Evolutionary conservation across 2,888 invertebrate genomes (phyloP).

Genomic region (Prostheceraeus crozeri): DNA sequence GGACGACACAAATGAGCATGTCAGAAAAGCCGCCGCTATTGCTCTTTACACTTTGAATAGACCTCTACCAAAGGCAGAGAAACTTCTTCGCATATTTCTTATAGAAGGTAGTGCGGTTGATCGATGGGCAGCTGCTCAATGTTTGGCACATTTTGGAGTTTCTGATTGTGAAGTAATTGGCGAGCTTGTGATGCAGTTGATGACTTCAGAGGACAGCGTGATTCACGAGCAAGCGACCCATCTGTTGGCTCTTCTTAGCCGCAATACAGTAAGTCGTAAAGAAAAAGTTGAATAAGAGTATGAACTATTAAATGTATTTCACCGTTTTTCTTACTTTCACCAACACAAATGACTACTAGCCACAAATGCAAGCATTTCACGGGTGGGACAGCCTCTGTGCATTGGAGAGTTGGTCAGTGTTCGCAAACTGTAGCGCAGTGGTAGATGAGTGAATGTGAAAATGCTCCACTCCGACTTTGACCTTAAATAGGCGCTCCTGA

Average conservation of each 20-base stretch:
- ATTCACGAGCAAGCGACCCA: slow-evolving; percentile 50
- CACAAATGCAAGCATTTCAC: too few relatives aligned
- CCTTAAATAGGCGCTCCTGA: too few relatives aligned
- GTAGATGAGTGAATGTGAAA: too few relatives aligned
- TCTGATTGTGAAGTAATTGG: slow-evolving; percentile 54
- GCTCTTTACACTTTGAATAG: slow-evolving; percentile 50
- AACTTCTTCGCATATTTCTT: slow-evolving; percentile 43
- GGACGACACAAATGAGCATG: slow-evolving; percentile 47
- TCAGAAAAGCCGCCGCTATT: slow-evolving; percentile 49
- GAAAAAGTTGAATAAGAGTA: too few relatives aligned
- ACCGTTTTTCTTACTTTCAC: too few relatives aligned
- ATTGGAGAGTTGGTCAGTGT: too few relatives aligned
- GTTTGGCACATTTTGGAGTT: slow-evolving; percentile 52
- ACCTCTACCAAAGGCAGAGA: slow-evolving; percentile 48
- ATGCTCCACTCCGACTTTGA: too few relatives aligned
- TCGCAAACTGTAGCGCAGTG: too few relatives aligned
- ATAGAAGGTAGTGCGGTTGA: slow-evolving; percentile 46
- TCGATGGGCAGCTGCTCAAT: slow-evolving; percentile 56
- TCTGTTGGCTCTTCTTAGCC: slow-evolving; percentile 51
- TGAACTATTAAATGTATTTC: too few relatives aligned
- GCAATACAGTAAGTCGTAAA: too few relatives aligned
- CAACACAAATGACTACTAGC: too few relatives aligned
- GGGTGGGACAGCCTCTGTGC: too few relatives aligned
- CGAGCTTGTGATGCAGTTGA: slow-evolving; percentile 52
- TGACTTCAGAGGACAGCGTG: slow-evolving; percentile 50